Percentiles rank a stretch among this genome's conserved stretches.
Conservation (phyloP, 2,888 invertebrate genomes). For the Pollenia labialis region DNA sequence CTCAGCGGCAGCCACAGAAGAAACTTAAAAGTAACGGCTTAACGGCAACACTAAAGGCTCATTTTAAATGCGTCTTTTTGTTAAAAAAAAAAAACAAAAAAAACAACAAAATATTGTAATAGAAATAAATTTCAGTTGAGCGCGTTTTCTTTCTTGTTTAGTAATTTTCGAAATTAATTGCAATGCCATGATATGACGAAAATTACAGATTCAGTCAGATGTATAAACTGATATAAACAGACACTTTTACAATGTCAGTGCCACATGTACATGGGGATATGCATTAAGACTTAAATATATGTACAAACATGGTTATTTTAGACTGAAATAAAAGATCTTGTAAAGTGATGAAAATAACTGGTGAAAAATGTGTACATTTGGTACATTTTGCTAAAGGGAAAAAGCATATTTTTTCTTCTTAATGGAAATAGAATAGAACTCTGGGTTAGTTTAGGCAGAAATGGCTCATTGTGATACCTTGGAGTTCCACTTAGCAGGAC, state of each 20-base stretch:
- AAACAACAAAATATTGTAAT: conserved; percentile 70
- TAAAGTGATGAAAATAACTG: not conserved
- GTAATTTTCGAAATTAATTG: conserved; percentile 73
- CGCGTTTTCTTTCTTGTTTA: conserved; percentile 55
- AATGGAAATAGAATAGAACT: no score
- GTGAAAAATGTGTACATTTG: not conserved
- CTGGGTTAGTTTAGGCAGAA: no score
- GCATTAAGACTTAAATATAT: no score
- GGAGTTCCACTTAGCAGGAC: no score
- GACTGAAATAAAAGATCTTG: not conserved
- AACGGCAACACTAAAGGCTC: conserved; percentile 57
- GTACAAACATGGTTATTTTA: not conserved
- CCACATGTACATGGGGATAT: conserved; percentile 10
- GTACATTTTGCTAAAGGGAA: not conserved
- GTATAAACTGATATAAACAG: conserved; percentile 54
- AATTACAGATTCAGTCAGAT: conserved; percentile 68
- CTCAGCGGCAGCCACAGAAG: conserved; percentile 18
- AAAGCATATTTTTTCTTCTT: no score
- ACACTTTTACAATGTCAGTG: conserved; percentile 51
- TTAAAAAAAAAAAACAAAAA: conserved; percentile 30
- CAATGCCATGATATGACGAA: conserved; percentile 72
- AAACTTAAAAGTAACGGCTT: conserved; percentile 24
- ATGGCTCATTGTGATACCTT: no score
- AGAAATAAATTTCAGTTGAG: conserved; percentile 73
- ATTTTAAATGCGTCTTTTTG: conserved; percentile 38